Evolutionary conservation across 2,113 vertebrate species (phyloP).

Genomic region (Microcebus griseorufus): DNA sequence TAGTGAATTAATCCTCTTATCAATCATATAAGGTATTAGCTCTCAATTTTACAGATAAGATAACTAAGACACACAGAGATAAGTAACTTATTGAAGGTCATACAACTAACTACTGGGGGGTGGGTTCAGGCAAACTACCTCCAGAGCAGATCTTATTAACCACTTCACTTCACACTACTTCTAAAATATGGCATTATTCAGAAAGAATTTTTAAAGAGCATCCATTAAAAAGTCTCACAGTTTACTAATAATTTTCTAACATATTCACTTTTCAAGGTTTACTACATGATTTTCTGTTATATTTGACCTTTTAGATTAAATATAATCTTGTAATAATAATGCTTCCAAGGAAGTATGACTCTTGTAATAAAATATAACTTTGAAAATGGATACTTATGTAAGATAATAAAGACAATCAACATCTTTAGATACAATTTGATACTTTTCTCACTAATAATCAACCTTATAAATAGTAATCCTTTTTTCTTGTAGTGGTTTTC

Average conservation of each 20-base stretch:
- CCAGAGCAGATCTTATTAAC: background rate
- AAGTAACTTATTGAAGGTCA: conserved; percentile 1
- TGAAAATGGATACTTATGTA: background rate
- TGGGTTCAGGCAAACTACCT: background rate
- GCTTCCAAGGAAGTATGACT: conserved; percentile 32
- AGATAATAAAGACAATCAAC: background rate
- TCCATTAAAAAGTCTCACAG: background rate
- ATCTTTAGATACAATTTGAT: background rate
- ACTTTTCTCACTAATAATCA: background rate
- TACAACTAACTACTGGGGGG: background rate
- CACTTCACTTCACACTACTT: background rate
- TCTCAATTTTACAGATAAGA: conserved; percentile 36
- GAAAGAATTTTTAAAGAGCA: background rate
- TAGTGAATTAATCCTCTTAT: conserved; percentile 1
- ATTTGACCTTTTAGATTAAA: conserved; percentile 9
- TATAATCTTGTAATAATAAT: background rate
- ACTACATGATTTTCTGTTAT: background rate
- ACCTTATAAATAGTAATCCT: background rate
- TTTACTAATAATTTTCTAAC: conserved; percentile 11
- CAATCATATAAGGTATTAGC: background rate
- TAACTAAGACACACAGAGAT: background rate
- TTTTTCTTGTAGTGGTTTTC: background rate
- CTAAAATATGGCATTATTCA: conserved; percentile 24
- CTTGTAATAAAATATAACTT: background rate
- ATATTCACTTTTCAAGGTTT: background rate